A percentile compares a stretch with the other conserved stretches of the same genome.
Conservation (phyloP, 2,797 vertebrate species). For the Schizothorax lantsangensis region DNA sequence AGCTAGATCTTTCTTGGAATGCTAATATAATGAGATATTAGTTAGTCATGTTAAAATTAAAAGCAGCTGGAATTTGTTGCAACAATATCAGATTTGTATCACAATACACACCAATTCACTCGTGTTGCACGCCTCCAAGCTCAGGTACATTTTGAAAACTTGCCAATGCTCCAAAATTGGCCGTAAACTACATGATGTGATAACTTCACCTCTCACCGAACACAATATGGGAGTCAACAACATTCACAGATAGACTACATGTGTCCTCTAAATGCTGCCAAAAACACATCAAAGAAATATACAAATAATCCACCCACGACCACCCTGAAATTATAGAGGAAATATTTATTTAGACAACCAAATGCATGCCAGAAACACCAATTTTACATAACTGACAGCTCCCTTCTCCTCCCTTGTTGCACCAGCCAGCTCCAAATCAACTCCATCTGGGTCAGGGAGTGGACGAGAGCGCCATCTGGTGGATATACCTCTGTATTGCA, state of each 20-base stretch:
- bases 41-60: background rate
- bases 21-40: background rate
- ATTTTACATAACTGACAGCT: slow-evolving; percentile 92
- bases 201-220: background rate
- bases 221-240: background rate
- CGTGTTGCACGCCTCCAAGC: background rate
- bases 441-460: slow-evolving; percentile 61
- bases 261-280: slow-evolving; percentile 5
- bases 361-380: slow-evolving; percentile 94
- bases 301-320: slow-evolving; percentile 40
- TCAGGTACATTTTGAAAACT: background rate
- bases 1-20: background rate
- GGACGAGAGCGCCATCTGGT: slow-evolving; percentile 44
- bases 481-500: slow-evolving; percentile 71
- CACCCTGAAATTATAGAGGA: slow-evolving; percentile 71
- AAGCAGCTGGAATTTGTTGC: background rate
- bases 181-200: background rate
- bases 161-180: background rate
- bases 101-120: background rate
- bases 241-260: background rate
- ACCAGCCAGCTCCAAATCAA: slow-evolving; percentile 80
- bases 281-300: slow-evolving; percentile 18
- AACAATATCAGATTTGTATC: background rate
- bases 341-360: slow-evolving; percentile 86
- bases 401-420: slow-evolving; percentile 83